Base-by-base conservation (phyloP, 2,888 invertebrate species). In the Epinotia demarniana region DNA sequence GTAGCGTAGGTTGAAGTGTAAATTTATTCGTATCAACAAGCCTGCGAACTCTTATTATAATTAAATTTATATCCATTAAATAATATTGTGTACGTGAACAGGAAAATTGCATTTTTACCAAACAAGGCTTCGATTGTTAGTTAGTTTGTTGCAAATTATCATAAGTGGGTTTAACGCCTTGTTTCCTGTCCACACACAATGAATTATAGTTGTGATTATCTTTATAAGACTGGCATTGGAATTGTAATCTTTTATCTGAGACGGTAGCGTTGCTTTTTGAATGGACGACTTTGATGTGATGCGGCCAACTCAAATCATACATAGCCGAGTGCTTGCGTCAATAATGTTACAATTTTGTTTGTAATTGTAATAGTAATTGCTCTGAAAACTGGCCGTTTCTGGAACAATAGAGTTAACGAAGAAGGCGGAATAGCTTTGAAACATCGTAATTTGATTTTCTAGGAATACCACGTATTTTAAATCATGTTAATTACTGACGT, bases 21-120 rank as follows among this genome's bases (percentile, higher is more conserved):
- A 60, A 69, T 60, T 58, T 60, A 60, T 60, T 23, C 43, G 27
- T 19, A 0, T 11, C 60, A 27, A 19, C 46, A 23, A 43, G 27
- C 39, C 19, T 58, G 27, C 16, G 39, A 16, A 27, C 12, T 16
- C 58, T 23, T 18, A 23, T 60, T 58, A 60, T 60, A 60, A 58
- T 69, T 46, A 27, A 60, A 69, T 69, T 60, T 23, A 68, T n/a
- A 43, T 57, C 57, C 39, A 69, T 46, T 69, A 69, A 46, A 43
- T 43, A 9, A 43, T 58, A 23, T 23, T 9, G 23, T 55, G 5
- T 16, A 16, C 18, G 60, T 46, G 16, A 69, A 69, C 69, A 69
- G 69, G 69, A 69, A 57, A 60, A 69, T 69, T 46, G 11, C 46
- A 60, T 60, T 58, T 69, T 69, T 69, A 58, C 69, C 69, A 60